phyloP scores from a whole-genome alignment of 2,113 vertebrate species.

The Ceyx cyanopectus region DNA sequence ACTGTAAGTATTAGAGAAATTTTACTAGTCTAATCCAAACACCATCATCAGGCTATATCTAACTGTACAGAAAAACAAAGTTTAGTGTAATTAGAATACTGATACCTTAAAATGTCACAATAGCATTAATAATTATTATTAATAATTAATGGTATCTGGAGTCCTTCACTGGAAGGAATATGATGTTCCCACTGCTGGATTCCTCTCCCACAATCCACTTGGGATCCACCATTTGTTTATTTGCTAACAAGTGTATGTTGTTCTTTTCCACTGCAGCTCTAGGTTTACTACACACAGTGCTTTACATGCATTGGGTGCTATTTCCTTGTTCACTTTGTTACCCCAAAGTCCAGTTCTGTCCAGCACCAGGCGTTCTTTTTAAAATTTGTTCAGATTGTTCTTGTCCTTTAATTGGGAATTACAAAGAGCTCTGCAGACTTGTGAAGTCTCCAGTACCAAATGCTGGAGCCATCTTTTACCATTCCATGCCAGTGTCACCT shows the following conservation, averaged over 20 bases:
- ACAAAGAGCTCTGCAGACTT: not conserved
- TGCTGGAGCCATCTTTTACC: not conserved
- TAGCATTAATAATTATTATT: not conserved
- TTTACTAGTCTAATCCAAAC: not conserved
- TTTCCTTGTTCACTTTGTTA: not conserved
- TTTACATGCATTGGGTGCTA: not conserved
- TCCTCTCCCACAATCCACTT: not conserved
- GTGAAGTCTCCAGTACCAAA: fast-evolving
- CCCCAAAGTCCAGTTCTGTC: not conserved
- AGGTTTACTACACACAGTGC: not conserved
- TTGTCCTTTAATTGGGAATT: not conserved
- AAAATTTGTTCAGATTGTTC: not conserved
- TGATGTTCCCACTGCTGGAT: not conserved
- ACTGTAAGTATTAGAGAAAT: not conserved
- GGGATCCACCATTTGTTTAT: not conserved
- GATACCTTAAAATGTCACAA: not conserved
- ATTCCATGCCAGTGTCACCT: fast-evolving
- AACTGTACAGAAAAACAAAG: not conserved
- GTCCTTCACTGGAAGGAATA: not conserved
- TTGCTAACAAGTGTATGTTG: not conserved
- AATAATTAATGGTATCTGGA: not conserved
- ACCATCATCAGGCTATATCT: not conserved
- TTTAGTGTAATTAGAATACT: not conserved
- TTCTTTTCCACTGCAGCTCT: not conserved
- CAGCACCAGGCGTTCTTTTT: not conserved